Evolutionary conservation across 2,797 vertebrate species (phyloP).

Genomic region (Amazona ochrocephala): DNA sequence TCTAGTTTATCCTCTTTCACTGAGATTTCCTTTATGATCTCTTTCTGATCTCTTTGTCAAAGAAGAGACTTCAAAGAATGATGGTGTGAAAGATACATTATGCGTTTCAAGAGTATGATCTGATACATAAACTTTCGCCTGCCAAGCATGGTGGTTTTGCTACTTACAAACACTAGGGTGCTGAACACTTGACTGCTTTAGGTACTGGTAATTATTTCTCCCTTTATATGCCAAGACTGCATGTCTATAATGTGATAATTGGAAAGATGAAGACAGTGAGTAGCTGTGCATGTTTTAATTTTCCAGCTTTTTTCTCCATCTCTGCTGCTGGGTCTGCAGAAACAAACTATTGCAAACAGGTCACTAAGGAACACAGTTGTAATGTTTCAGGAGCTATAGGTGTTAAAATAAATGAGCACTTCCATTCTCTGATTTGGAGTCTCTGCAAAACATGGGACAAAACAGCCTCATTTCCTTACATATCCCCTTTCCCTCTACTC

Average conservation of each 20-base stretch:
- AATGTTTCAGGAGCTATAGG: background rate
- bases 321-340: background rate
- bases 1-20: background rate
- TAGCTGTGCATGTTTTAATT: background rate
- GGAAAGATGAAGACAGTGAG: background rate
- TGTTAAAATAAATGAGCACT: background rate
- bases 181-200: background rate
- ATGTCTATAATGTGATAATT: background rate
- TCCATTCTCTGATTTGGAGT: background rate
- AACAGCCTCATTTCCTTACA: background rate
- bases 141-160: background rate
- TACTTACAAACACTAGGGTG: background rate
- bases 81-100: background rate
- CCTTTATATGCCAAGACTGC: background rate
- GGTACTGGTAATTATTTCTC: background rate
- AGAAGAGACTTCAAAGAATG: background rate
- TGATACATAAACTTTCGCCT: background rate
- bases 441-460: background rate
- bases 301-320: background rate
- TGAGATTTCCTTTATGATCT: background rate
- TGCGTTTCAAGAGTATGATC: background rate
- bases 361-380: background rate
- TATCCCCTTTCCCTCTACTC: background rate
- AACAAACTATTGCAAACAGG: background rate
- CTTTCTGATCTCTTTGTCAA: background rate